Evolutionary conservation across 1,140 invertebrate genomes (phyloP).

Genomic region (Papilio machaon): DNA sequence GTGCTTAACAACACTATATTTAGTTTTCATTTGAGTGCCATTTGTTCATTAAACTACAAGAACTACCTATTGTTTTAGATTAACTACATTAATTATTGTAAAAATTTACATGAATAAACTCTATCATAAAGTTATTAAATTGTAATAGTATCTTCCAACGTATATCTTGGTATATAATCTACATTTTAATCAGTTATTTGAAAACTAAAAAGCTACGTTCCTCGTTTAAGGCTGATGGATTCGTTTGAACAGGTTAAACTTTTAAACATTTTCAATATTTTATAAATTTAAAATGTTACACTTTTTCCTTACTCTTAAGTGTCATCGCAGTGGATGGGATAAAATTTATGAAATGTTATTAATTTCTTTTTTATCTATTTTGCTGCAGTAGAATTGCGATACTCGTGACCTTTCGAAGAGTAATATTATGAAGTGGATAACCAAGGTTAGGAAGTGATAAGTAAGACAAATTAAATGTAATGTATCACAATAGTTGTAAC

Average conservation of each 20-base stretch:
- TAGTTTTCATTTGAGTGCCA: no score
- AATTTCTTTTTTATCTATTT: conserved; percentile 1
- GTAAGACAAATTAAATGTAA: not conserved
- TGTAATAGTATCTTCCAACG: no score
- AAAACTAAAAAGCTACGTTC: no score
- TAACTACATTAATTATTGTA: no score
- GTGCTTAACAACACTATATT: no score
- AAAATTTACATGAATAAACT: no score
- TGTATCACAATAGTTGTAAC: no score
- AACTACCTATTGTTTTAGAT: no score
- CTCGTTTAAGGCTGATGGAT: not conserved
- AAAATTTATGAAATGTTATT: not conserved
- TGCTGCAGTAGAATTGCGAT: not conserved
- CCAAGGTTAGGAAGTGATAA: not conserved
- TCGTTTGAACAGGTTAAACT: not conserved
- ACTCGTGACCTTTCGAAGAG: conserved; percentile 11
- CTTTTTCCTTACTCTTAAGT: not conserved
- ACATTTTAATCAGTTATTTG: no score
- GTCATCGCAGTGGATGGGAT: not conserved
- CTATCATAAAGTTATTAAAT: no score
- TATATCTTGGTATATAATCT: no score
- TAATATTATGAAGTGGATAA: not conserved
- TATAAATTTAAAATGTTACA: not conserved
- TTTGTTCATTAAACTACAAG: no score
- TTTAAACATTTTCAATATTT: not conserved